Conservation (phyloP, 2,113 vertebrate species). For the Cnemophilus loriae region DNA sequence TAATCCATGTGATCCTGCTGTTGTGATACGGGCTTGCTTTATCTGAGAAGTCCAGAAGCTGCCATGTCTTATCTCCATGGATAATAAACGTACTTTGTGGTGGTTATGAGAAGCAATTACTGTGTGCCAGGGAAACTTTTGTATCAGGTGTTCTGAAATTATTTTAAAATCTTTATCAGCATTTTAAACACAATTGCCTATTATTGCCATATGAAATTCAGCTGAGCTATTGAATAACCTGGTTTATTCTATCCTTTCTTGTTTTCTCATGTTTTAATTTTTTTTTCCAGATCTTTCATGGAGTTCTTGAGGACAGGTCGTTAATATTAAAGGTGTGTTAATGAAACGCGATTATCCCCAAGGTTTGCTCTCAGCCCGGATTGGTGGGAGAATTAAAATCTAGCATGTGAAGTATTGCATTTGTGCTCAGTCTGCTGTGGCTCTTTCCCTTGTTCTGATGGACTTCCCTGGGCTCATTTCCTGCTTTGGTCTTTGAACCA, state of each 20-base stretch:
- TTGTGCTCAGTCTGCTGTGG: not conserved
- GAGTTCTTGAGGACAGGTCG: not conserved
- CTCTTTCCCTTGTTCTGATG: not conserved
- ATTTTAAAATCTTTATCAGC: not conserved
- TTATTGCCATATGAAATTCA: not conserved
- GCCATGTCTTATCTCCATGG: not conserved
- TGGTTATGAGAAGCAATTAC: not conserved
- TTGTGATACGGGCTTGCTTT: not conserved
- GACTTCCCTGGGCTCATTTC: not conserved
- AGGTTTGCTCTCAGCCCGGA: not conserved
- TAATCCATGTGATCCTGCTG: not conserved
- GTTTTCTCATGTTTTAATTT: not conserved
- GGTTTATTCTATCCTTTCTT: not conserved
- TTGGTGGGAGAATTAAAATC: not conserved
- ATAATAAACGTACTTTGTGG: not conserved
- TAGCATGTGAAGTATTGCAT: not conserved
- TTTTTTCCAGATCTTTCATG: not conserved
- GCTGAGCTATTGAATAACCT: not conserved
- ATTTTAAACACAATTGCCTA: not conserved
- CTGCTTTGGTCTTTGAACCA: not conserved
- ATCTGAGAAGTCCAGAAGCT: slow-evolving; percentile 22
- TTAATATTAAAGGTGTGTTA: not conserved
- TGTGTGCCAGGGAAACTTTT: not conserved
- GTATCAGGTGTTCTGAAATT: not conserved
- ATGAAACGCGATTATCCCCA: not conserved